These are phyloP conservation scores for Tenthredo amoena DNA, from an alignment of 2,888 invertebrate genomes.

Conservation along the genomic window DNA sequence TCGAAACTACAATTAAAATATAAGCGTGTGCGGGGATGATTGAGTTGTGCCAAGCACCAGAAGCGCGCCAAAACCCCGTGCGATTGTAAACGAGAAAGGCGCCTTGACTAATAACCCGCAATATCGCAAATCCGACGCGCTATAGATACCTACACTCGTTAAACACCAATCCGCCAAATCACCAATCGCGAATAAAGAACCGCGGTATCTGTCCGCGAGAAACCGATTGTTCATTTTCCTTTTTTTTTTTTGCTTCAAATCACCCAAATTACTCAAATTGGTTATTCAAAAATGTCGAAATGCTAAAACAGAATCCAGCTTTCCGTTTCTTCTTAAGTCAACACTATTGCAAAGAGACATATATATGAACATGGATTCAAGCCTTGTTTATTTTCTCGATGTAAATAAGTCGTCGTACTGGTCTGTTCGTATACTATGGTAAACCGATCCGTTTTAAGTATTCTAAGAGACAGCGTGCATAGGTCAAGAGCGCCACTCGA, in stretches of 20 bases:
- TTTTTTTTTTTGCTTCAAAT: neutral
- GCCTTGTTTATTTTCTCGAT: neutral
- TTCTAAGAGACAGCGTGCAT: slow-evolving; percentile 5
- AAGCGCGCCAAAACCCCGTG: slow-evolving; percentile 50
- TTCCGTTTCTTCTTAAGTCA: neutral
- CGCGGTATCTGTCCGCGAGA: neutral
- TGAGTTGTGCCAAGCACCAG: slow-evolving; percentile 77
- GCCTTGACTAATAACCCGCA: slow-evolving; percentile 54
- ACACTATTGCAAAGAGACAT: neutral
- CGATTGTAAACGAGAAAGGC: slow-evolving; percentile 48
- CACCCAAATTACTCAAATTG: too few relatives aligned
- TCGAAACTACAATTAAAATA: slow-evolving; percentile 78
- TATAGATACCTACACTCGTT: slow-evolving; percentile 17
- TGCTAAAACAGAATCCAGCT: neutral
- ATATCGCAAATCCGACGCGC: slow-evolving; percentile 38
- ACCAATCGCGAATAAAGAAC: slow-evolving; percentile 27
- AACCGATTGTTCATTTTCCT: neutral
- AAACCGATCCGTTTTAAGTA: neutral
- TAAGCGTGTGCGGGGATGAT: slow-evolving; percentile 74
- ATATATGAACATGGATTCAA: neutral
- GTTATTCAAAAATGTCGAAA: neutral
- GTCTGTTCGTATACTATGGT: neutral
- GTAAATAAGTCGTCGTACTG: neutral
- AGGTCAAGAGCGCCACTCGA: slow-evolving; percentile 34
- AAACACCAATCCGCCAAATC: slow-evolving; percentile 20